These are phyloP conservation scores for Macaca fascicularis DNA, from an alignment of 2,113 vertebrate genomes.

Conservation along the genomic window T2T-MFA8v1.1 NC_088376.1:59412001-59412500, in stretches of 20 bases:
- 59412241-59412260: not conserved
- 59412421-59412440: not conserved
- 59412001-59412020: not conserved
- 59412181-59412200: not conserved
- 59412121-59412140: not conserved
- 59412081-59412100: not conserved
- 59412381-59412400: not conserved
- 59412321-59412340: not conserved
- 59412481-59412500: not conserved
- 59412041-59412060: not conserved
- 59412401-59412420: not conserved
- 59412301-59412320: not conserved
- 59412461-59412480: not conserved
- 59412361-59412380: not conserved
- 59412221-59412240: not conserved
- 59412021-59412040: not conserved
- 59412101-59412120: fast-evolving
- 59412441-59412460: not conserved
- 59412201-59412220: slow-evolving; percentile 25
- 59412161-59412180: not conserved
- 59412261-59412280: slow-evolving; percentile 6
- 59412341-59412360: not conserved
- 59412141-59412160: not conserved
- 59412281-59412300: slow-evolving; percentile 5
- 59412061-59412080: not conserved